Percentiles rank a stretch among this genome's conserved stretches.
Evolutionary conservation across 2,888 invertebrate species (phyloP).

Genomic region (Sinotaia quadrata): DNA sequence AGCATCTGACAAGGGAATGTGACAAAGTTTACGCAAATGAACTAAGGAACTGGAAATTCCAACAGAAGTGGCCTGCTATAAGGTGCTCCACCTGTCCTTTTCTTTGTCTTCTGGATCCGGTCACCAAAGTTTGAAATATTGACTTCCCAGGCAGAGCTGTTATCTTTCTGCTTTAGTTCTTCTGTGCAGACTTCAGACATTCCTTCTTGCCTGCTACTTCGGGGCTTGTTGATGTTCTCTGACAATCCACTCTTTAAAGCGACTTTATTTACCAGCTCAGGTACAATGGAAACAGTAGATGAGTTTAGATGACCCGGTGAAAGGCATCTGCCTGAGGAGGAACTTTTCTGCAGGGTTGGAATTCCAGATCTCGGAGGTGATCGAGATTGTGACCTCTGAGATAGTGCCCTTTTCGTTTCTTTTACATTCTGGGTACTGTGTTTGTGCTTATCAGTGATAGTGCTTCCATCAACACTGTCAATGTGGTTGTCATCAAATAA

Average conservation of each 20-base stretch:
- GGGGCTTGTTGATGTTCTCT: no score
- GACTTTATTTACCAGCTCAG: neutral
- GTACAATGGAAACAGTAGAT: neutral
- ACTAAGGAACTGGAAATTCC: no score
- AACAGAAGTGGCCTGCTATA: no score
- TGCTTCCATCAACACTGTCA: neutral
- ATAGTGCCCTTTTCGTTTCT: neutral
- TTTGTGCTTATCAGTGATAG: neutral
- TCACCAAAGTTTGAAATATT: slow-evolving; percentile 40
- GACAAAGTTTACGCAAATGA: neutral
- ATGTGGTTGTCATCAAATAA: neutral
- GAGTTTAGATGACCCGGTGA: neutral
- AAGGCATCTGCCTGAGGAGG: slow-evolving; percentile 1
- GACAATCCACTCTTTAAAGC: neutral
- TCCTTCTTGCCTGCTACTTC: no score
- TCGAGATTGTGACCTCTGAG: neutral
- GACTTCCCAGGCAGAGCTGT: slow-evolving; percentile 42
- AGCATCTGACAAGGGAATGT: no score
- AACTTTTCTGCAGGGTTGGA: slow-evolving; percentile 12
- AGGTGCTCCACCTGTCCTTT: slow-evolving; percentile 44
- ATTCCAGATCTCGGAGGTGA: slow-evolving; percentile 11
- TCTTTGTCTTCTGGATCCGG: slow-evolving; percentile 35
- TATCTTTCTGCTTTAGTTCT: no score
- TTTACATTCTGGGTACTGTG: no score
- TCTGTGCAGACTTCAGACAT: no score